Base-by-base conservation (phyloP, 1,140 invertebrate genomes). In the Acromyrmex echinatior region DNA sequence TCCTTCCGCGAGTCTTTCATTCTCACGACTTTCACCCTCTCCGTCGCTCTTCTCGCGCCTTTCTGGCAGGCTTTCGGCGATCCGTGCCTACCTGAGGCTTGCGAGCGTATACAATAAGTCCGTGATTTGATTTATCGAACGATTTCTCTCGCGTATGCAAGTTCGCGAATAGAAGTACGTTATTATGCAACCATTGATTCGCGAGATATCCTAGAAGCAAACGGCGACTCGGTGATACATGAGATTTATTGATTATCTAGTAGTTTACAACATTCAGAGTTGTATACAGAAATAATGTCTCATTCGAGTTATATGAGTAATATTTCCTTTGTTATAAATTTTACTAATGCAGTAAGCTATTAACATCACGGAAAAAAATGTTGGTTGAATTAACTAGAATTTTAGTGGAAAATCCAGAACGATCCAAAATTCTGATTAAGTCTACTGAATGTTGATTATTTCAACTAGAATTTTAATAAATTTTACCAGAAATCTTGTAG, bases 111-210 rank as follows among this genome's bases (percentile, higher is more conserved):
- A 94, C 94, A 95, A 95, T 95, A 92, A 94, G 90, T 91, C 87
- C 82, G 88, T 94, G 93, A 95, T 95, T 95, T 94, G 94, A 94
- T 94, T 95, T 94, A 94, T 94, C 92, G 93, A 94, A 71, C 92
- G 91, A 94, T 93, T 92, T 92, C 90, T 91, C 87, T 93, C 79
- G 56, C 88, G 87, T 70, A 81, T 65, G 88, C 84, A 74, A 79
- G 74, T 25, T 79, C 77, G 79, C 78, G 74, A 87, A 70, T 86
- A 73, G 21, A 84, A 7, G 53, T 12, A 51, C 56, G 56, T 63
- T 76, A 63, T 84, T 76, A 63, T 18, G 56, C 14, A 39, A 31
- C 39, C 68, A 74, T 62, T 84, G 70, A 84, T 63, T 74, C 70
- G 80, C 56, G 39, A 18, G 45, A 63, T 28, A 74, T 74, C 58